Evolutionary conservation across 2,113 vertebrate species (phyloP).

Genomic region (Engystomops pustulosus): DNA sequence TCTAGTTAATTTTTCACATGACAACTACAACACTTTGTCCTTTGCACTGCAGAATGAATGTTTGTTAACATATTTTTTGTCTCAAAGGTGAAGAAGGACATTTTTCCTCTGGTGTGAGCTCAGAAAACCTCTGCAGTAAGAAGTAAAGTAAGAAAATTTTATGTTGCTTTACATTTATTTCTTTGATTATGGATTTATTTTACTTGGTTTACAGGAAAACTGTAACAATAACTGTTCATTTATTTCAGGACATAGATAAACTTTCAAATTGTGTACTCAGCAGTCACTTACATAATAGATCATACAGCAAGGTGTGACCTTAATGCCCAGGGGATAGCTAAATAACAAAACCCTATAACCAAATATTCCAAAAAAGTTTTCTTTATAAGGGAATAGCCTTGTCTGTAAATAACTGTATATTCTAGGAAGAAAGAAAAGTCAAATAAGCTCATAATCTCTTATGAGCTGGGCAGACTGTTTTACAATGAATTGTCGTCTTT

Average conservation of each 20-base stretch:
- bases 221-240: not conserved
- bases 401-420: not conserved
- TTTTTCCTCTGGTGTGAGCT: too few species aligned
- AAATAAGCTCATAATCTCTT: not conserved
- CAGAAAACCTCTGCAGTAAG: too few species aligned
- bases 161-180: not conserved
- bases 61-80: not conserved
- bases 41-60: not conserved
- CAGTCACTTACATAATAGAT: not conserved
- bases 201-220: not conserved
- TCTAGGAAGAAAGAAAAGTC: not conserved
- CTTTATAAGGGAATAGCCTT: not conserved
- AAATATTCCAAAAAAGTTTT: not conserved
- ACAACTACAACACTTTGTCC: not conserved
- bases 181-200: not conserved
- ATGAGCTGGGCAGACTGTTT: not conserved
- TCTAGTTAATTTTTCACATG: conserved; percentile 22
- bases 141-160: not conserved
- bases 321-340: not conserved
- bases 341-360: not conserved
- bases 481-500: not conserved
- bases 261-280: not conserved
- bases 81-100: not conserved
- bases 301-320: not conserved
- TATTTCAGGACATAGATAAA: not conserved